These are phyloP conservation scores for Sanderia malayensis DNA, from an alignment of 30 jellyfish, hydroid and myxozoan genomes.

Conservation along the genomic window DNA sequence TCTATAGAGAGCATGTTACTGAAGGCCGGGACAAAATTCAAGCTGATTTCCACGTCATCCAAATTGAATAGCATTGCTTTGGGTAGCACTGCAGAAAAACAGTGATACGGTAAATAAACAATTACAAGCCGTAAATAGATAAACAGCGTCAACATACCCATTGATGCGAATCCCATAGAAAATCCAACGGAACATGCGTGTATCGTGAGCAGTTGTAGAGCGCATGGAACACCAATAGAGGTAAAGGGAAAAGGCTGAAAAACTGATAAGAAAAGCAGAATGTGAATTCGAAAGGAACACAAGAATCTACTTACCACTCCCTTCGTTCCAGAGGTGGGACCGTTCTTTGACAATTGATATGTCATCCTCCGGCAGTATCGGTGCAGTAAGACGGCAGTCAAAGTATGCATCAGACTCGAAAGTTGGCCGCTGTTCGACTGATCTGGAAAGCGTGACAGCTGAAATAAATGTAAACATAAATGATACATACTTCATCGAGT, in stretches of 20 bases:
- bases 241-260: neutral
- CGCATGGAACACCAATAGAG: no score
- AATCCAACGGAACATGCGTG: neutral
- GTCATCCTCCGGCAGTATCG: constrained; percentile 12
- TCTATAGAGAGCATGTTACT: constrained; percentile 24
- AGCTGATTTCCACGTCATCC: neutral
- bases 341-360: constrained; percentile 9
- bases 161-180: neutral
- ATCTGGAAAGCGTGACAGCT: constrained; percentile 69
- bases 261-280: no score
- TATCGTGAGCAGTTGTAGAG: neutral
- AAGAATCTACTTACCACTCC: constrained; percentile 25
- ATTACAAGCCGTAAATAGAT: no score
- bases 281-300: neutral
- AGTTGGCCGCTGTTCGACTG: constrained; percentile 76
- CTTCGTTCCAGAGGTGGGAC: constrained; percentile 38
- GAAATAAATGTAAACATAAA: neutral
- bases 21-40: constrained; percentile 13
- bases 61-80: neutral
- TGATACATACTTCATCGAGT: neutral
- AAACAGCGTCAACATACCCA: neutral
- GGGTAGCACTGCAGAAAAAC: constrained; percentile 27
- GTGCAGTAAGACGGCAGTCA: constrained; percentile 88
- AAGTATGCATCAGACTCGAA: constrained; percentile 79
- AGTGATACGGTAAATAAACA: neutral